Evolutionary conservation across 2,113 vertebrate genomes (phyloP), one percentile per base, ranked within the genome.

Genomic region (Gambusia affinis): DNA sequence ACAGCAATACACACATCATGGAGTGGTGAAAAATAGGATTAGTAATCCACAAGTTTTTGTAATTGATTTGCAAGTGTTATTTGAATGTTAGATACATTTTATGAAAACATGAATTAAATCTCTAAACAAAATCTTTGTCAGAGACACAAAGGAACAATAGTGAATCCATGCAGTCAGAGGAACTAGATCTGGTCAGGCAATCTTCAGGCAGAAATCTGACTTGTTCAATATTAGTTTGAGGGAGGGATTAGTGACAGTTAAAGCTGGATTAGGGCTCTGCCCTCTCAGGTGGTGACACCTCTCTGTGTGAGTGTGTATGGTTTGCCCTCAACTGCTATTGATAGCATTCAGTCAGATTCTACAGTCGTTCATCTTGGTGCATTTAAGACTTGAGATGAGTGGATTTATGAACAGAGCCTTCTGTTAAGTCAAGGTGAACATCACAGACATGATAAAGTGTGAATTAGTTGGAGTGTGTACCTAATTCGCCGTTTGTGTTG

Each of bases 401-500:
- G 85, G 88, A 88, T 93, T 93, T 87, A 88, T 87, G 79, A 88
- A 84, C 62, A 65, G 78, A 85, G 78, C 80, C 62, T 66, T 84
- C 69, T 80, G 80, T 66, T 79, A 80, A 89, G 84, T 88, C 91
- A 90, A 92, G 88, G 88, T 92, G 90, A 92, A 85, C 85, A 80
- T 12, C 73, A 57, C 75, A 84, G 89, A 92, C 91, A 91, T 78
- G 73, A 85, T 37, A 64, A 42, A 75, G 54, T 83, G 73, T 51
- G 51, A 64, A 29, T 76, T 64, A 70, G 54, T 66, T 2, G 29
- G 61, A 27, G 60, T 27, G 74, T 76, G 73, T 33, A 27, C 42
- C 29, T 42, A 54, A 31, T 28, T 70, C 22, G 62, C 64, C 64
- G 73, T 82, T 64, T 81, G 66, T 75, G 72, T 37, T 35, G 66